Conservation (phyloP, 1,140 invertebrate genomes). For the Heliconius hewitsoni region DNA sequence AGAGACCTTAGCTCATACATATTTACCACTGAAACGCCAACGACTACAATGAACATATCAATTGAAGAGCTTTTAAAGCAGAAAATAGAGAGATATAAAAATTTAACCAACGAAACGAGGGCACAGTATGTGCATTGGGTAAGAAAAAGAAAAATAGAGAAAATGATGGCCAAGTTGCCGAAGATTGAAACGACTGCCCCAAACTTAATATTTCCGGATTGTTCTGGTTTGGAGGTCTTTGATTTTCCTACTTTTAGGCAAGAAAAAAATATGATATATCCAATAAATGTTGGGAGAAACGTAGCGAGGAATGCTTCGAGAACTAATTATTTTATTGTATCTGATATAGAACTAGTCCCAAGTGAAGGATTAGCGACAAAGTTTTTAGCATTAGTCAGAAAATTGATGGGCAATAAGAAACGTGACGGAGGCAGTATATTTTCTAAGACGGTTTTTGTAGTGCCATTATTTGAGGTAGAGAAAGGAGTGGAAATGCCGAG, state of each 20-base stretch:
- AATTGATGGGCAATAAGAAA: constrained; percentile 72
- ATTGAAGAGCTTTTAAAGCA: constrained; percentile 49
- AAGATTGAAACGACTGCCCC: constrained; percentile 38
- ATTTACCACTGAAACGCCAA: constrained; percentile 45
- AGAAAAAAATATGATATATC: constrained; percentile 83
- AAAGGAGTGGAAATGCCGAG: constrained; percentile 82
- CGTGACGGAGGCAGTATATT: constrained; percentile 69
- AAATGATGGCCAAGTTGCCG: constrained; percentile 58
- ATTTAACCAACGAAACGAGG: constrained; percentile 61
- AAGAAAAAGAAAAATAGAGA: constrained; percentile 65
- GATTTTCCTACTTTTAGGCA: constrained; percentile 80
- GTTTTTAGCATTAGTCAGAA: constrained; percentile 84
- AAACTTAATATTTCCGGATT: constrained; percentile 65
- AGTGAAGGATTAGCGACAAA: constrained; percentile 84
- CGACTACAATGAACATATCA: constrained; percentile 53
- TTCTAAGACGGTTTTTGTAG: constrained; percentile 84
- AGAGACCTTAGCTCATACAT: constrained; percentile 40
- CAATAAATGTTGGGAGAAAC: constrained; percentile 89
- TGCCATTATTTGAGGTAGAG: constrained; percentile 89
- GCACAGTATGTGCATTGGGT: constrained; percentile 64
- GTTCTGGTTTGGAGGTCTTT: constrained; percentile 62
- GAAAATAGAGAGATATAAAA: constrained; percentile 63
- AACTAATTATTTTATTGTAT: constrained; percentile 87
- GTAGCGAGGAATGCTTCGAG: constrained; percentile 83
- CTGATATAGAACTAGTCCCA: constrained; percentile 89